These are phyloP conservation scores for Parnassius smintheus DNA, from an alignment of 2,888 invertebrate genomes.

Conservation along the genomic window DNA sequence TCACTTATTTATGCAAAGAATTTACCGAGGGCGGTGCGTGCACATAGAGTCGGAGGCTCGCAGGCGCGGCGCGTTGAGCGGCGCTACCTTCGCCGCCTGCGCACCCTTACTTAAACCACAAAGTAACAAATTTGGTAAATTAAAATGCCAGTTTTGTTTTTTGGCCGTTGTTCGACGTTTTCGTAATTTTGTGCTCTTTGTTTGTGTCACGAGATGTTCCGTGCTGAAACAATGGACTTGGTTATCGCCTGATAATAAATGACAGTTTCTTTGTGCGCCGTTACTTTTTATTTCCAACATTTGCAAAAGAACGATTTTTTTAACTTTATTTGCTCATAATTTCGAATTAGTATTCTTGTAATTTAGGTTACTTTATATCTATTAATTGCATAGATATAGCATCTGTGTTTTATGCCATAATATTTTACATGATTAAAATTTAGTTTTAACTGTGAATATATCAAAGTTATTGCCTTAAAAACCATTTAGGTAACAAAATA, in stretches of 20 bases:
- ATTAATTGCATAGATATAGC: too few relatives aligned
- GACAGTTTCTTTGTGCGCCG: slow-evolving; percentile 66
- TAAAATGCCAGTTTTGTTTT: slow-evolving; percentile 47
- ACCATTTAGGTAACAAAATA: too few relatives aligned
- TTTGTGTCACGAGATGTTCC: slow-evolving; percentile 50
- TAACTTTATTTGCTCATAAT: neutral
- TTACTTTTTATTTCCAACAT: slow-evolving; percentile 43
- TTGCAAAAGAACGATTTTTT: neutral
- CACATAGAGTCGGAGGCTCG: slow-evolving; percentile 68
- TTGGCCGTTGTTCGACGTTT: slow-evolving; percentile 62
- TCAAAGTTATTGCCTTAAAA: too few relatives aligned
- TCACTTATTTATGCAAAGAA: slow-evolving; percentile 79
- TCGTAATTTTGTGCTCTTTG: slow-evolving; percentile 57
- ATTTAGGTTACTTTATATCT: too few relatives aligned
- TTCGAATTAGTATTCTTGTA: neutral
- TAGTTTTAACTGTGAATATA: too few relatives aligned
- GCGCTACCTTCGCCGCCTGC: slow-evolving; percentile 71
- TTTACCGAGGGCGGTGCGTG: slow-evolving; percentile 74
- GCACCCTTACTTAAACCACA: slow-evolving; percentile 51
- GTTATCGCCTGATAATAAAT: slow-evolving; percentile 46
- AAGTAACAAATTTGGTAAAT: slow-evolving; percentile 66
- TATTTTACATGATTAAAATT: too few relatives aligned
- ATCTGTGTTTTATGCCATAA: too few relatives aligned
- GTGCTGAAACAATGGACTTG: slow-evolving; percentile 38
- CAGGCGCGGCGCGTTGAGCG: slow-evolving; percentile 60